Evolutionary conservation across 2,797 vertebrate genomes (phyloP).

Genomic region (Enteromius treurensis): DNA sequence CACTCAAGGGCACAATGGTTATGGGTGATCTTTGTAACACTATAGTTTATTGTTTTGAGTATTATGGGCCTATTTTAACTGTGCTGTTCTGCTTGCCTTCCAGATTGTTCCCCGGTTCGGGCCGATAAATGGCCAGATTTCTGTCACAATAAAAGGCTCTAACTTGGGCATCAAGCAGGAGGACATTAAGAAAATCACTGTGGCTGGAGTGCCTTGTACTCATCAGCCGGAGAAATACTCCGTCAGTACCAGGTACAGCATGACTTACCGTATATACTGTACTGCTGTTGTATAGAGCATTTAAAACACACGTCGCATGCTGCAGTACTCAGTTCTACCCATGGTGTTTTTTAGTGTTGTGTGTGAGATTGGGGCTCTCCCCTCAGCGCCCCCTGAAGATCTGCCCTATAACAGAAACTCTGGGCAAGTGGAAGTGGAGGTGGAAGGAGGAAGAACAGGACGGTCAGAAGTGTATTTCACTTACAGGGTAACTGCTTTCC

Average conservation of each 20-base stretch:
- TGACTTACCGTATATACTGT: background rate
- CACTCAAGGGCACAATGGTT: constrained; percentile 18
- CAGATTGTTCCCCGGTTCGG: constrained; percentile 90
- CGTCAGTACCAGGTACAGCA: constrained; percentile 85
- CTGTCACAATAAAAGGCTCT: constrained; percentile 90
- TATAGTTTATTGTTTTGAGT: background rate
- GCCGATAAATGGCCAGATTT: constrained; percentile 85
- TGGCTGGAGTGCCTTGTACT: constrained; percentile 81
- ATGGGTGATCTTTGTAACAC: constrained; percentile 11
- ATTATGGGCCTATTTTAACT: background rate
- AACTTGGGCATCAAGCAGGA: constrained; percentile 88
- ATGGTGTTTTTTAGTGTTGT: constrained; percentile 80
- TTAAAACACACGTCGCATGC: no score
- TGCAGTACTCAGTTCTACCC: background rate
- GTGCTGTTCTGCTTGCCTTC: constrained; percentile 12
- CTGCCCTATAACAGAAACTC: constrained; percentile 14
- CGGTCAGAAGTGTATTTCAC: constrained; percentile 77
- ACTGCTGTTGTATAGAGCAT: background rate
- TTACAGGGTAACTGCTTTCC: constrained; percentile 81
- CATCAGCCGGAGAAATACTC: constrained; percentile 87
- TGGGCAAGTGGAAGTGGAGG: constrained; percentile 76
- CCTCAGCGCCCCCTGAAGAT: constrained; percentile 43
- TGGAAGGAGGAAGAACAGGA: constrained; percentile 77
- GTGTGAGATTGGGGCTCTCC: constrained; percentile 79
- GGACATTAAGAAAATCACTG: constrained; percentile 84